Conservation (phyloP, 2,797 vertebrate species). For the Notolepis coatsorum region DNA sequence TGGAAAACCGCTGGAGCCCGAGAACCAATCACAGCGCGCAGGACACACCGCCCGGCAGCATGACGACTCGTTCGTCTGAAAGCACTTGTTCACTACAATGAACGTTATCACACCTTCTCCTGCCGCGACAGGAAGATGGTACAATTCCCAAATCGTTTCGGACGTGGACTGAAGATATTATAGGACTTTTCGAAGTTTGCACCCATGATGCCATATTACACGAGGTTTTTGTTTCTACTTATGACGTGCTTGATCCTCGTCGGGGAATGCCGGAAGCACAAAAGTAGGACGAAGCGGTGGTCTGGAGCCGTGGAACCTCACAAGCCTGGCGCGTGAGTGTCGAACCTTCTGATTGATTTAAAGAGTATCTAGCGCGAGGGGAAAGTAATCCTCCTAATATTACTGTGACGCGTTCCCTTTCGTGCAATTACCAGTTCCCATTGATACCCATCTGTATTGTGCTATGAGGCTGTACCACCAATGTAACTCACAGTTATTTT, state of each 20-base stretch:
- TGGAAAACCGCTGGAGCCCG: conserved; percentile 31
- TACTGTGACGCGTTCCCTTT: too few relatives aligned
- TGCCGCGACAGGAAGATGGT: conserved; percentile 50
- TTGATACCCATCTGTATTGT: too few relatives aligned
- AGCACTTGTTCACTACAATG: conserved; percentile 28
- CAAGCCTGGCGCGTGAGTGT: conserved; percentile 84
- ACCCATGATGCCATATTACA: conserved; percentile 81
- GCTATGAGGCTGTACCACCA: too few relatives aligned
- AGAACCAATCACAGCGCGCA: conserved; percentile 69
- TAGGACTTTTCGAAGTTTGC: conserved; percentile 37
- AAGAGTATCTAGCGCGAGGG: too few relatives aligned
- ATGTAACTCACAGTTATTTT: too few relatives aligned
- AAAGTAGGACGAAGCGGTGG: conserved; percentile 85
- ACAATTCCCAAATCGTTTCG: conserved; percentile 65
- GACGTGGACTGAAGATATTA: conserved; percentile 46
- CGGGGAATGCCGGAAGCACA: conserved; percentile 83
- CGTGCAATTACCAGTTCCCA: too few relatives aligned
- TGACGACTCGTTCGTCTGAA: conserved; percentile 43
- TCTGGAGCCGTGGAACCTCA: conserved; percentile 77
- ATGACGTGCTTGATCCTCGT: conserved; percentile 81
- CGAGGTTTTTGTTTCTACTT: conserved; percentile 79
- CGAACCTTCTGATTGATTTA: too few relatives aligned
- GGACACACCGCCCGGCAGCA: conserved; percentile 20
- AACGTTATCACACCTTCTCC: neutral
- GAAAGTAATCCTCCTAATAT: too few relatives aligned